phyloP scores from a whole-genome alignment of 1,140 invertebrate genomes.

The Philotrypesis tridentata region DNA sequence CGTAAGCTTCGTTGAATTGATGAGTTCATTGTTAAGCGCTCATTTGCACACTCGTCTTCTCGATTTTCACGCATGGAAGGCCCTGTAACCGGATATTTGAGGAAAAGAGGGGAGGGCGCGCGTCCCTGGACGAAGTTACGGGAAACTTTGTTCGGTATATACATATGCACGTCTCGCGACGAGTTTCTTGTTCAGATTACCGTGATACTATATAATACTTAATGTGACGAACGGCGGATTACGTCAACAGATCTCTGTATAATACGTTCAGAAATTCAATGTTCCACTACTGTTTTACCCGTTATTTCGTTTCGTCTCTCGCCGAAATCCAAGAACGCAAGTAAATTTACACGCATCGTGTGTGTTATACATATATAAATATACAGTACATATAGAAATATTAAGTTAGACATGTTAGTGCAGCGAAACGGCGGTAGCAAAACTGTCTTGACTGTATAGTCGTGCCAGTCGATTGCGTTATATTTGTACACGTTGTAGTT shows the following conservation, averaged over 20 bases:
- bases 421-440: slow-evolving; percentile 1
- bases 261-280: neutral
- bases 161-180: neutral
- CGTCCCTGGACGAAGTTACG: slow-evolving; percentile 28
- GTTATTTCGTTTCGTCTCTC: too few relatives aligned
- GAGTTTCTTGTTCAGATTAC: neutral
- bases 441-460: slow-evolving; percentile 27
- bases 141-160: slow-evolving; percentile 7
- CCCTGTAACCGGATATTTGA: too few relatives aligned
- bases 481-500: slow-evolving; percentile 60
- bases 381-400: slow-evolving; percentile 21
- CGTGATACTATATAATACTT: neutral
- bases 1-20: neutral
- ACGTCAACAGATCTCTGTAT: neutral
- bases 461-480: slow-evolving; percentile 51
- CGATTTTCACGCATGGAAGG: neutral
- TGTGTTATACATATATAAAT: neutral
- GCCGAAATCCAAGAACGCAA: too few relatives aligned
- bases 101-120: neutral
- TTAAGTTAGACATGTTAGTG: slow-evolving; percentile 7
- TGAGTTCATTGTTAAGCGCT: neutral
- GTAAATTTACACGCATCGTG: too few relatives aligned
- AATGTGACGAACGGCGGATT: neutral
- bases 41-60: neutral
- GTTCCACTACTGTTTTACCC: neutral